phyloP scores from a whole-genome alignment of 2,888 invertebrate species.

The Alentia gelatinosa region DNA sequence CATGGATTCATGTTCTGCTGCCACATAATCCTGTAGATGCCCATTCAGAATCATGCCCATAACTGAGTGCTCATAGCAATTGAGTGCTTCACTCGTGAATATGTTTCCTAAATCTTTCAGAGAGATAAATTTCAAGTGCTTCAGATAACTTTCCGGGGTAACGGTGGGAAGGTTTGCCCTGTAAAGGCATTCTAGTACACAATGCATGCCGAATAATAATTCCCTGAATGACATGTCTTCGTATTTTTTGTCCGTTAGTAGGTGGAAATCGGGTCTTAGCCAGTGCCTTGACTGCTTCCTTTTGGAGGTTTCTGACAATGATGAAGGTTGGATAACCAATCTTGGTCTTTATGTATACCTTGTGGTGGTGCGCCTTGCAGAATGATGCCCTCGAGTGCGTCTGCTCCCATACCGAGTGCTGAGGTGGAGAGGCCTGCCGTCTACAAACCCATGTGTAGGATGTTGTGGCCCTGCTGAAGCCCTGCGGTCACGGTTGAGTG shows the following conservation, averaged over 20 bases:
- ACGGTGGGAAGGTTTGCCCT: neutral
- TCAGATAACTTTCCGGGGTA: neutral
- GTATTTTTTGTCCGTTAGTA: neutral
- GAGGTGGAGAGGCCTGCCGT: too few species aligned
- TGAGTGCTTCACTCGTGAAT: neutral
- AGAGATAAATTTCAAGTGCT: neutral
- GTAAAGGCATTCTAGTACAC: neutral
- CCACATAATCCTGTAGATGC: neutral
- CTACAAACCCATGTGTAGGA: too few species aligned
- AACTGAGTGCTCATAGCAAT: neutral
- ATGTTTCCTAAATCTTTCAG: neutral
- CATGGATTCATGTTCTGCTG: neutral
- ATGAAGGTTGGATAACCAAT: too few species aligned
- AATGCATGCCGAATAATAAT: neutral
- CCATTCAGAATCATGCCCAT: neutral
- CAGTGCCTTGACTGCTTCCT: neutral
- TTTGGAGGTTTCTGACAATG: too few species aligned
- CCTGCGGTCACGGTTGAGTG: too few species aligned
- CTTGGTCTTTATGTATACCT: too few species aligned
- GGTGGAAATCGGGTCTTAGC: neutral
- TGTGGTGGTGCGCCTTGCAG: too few species aligned
- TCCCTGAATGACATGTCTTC: neutral
- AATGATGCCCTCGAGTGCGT: too few species aligned
- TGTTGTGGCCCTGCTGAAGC: too few species aligned
- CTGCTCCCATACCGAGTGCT: too few species aligned